A percentile compares a stretch with the other conserved stretches of the same genome.
These are phyloP conservation scores for Syngnathus typhle DNA, from an alignment of 2,113 vertebrate species.

Conservation along the genomic window DNA sequence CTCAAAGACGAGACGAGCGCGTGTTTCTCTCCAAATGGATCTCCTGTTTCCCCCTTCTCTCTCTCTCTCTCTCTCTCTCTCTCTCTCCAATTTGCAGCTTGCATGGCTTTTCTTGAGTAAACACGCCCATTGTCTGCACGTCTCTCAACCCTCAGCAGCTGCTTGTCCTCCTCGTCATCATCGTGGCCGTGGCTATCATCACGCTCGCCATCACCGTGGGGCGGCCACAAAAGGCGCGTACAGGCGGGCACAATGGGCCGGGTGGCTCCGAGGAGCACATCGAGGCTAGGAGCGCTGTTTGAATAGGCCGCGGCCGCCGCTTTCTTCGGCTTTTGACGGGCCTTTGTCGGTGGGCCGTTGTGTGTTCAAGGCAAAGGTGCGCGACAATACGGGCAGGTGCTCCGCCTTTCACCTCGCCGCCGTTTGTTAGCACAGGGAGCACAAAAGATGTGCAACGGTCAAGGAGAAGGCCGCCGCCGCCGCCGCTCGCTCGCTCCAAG, in stretches of 20 bases:
- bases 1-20: too few relatives aligned
- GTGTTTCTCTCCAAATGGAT: too few relatives aligned
- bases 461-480: conserved; percentile 38
- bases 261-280: conserved; percentile 62
- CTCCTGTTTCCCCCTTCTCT: neutral
- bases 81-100: conserved; percentile 40
- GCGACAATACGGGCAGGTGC: conserved; percentile 66
- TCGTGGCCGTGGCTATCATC: conserved; percentile 33
- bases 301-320: conserved; percentile 53
- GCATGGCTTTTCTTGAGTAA: conserved; percentile 64
- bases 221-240: conserved; percentile 56
- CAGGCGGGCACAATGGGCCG: conserved; percentile 48
- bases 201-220: conserved; percentile 41
- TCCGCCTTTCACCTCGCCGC: conserved; percentile 49
- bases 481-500: conserved; percentile 32
- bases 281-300: conserved; percentile 63
- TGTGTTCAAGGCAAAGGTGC: conserved; percentile 68
- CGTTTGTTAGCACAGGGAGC: conserved; percentile 62
- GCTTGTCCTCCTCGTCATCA: conserved; percentile 63
- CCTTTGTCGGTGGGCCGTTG: conserved; percentile 66
- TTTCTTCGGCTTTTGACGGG: conserved; percentile 68
- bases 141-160: conserved; percentile 64
- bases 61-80: neutral
- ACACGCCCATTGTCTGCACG: conserved; percentile 56
- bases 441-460: conserved; percentile 44